These are phyloP conservation scores for Myoxocephalus aenaeus DNA, from an alignment of 2,797 vertebrate species.

Conservation along the genomic window DNA sequence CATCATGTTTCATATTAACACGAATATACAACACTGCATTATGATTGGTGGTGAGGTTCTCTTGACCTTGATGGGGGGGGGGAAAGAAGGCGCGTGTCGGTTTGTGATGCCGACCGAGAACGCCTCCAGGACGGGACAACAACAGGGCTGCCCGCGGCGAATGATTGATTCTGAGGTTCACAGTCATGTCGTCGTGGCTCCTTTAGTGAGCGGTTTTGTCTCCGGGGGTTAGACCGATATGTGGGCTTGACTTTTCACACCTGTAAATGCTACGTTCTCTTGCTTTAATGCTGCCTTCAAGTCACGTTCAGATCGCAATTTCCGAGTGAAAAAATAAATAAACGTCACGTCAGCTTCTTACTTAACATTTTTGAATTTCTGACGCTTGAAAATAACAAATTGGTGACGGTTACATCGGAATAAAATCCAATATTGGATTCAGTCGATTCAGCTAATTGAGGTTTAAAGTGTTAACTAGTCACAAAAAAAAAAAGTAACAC, in stretches of 20 bases:
- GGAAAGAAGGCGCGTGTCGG: slow-evolving; percentile 32
- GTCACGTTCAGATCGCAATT: not conserved
- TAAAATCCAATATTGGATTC: not conserved
- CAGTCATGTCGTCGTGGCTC: slow-evolving; percentile 51
- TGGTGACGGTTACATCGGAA: not conserved
- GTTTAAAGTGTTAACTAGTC: not conserved
- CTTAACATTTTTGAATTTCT: not conserved
- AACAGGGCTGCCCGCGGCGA: slow-evolving; percentile 62
- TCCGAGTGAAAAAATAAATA: too few species aligned
- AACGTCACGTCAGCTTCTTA: not conserved
- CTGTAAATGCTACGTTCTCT: not conserved
- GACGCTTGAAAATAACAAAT: not conserved
- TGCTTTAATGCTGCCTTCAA: not conserved
- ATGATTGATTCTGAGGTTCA: slow-evolving; percentile 53
- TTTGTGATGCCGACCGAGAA: slow-evolving; percentile 9
- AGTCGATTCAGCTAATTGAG: not conserved
- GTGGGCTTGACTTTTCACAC: not conserved
- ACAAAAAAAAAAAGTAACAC: not conserved
- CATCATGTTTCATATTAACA: slow-evolving; percentile 54
- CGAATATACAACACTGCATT: slow-evolving; percentile 71
- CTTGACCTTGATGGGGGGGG: slow-evolving; percentile 29
- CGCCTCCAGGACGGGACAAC: slow-evolving; percentile 43
- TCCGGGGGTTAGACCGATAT: slow-evolving; percentile 40
- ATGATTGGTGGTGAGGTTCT: slow-evolving; percentile 51
- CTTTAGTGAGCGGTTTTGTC: slow-evolving; percentile 8